These are phyloP conservation scores for Gymnoscelis rufifasciata DNA, from an alignment of 2,888 invertebrate genomes.

Conservation along the genomic window DNA sequence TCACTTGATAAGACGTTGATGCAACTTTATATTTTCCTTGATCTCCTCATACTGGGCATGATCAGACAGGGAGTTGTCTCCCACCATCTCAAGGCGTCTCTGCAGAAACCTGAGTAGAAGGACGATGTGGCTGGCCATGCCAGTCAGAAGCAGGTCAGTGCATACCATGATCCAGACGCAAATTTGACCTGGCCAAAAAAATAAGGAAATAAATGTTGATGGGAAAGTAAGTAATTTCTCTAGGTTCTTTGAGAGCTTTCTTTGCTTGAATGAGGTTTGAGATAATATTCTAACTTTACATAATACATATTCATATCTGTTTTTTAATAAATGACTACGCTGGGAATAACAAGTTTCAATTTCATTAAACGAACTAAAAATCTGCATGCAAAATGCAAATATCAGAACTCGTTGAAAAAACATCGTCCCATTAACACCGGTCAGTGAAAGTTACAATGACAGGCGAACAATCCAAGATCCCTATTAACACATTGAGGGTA, in stretches of 20 bases:
- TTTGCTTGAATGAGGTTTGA: no score
- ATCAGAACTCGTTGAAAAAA: neutral
- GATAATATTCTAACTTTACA: no score
- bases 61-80: slow-evolving; percentile 36
- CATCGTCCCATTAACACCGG: slow-evolving; percentile 37
- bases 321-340: no score
- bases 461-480: slow-evolving; percentile 35
- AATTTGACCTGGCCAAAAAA: slow-evolving; percentile 47
- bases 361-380: no score
- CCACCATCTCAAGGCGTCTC: slow-evolving; percentile 48
- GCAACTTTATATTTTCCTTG: slow-evolving; percentile 55
- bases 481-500: slow-evolving; percentile 48
- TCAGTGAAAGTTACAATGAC: slow-evolving; percentile 51
- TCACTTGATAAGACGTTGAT: slow-evolving; percentile 64
- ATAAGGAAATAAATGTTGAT: no score
- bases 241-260: no score
- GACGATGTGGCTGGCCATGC: slow-evolving; percentile 67
- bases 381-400: no score
- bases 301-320: no score
- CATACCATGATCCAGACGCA: slow-evolving; percentile 68
- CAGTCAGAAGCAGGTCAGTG: slow-evolving; percentile 64
- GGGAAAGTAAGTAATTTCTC: no score
- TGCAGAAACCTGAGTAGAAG: slow-evolving; percentile 57
- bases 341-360: no score
- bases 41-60: slow-evolving; percentile 56